phyloP scores from a whole-genome alignment of 2,888 invertebrate genomes.

The Microctonus hyperodae region DNA sequence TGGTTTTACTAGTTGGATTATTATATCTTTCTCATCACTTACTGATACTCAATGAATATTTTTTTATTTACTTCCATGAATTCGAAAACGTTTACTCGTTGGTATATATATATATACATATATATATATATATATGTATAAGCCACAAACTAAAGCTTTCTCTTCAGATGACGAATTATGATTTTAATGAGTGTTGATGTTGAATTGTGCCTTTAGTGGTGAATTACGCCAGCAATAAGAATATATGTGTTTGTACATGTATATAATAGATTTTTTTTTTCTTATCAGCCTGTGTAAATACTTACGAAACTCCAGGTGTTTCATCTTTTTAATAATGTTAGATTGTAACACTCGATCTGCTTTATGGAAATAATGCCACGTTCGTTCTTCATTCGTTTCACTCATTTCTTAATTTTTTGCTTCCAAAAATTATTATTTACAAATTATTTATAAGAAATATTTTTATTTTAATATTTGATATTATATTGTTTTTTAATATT shows the following conservation, averaged over 20 bases:
- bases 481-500: too few species aligned
- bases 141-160: background rate
- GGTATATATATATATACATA: too few species aligned
- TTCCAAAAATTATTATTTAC: background rate
- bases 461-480: too few species aligned
- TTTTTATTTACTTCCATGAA: too few species aligned
- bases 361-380: background rate
- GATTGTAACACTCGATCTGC: background rate
- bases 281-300: conserved; percentile 2
- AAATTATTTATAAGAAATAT: too few species aligned
- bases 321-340: background rate
- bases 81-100: too few species aligned
- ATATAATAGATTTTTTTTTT: background rate
- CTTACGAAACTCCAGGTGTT: background rate
- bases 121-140: too few species aligned
- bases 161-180: background rate
- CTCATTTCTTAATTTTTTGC: background rate
- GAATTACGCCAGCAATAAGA: background rate
- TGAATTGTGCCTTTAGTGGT: background rate
- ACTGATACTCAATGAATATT: too few species aligned
- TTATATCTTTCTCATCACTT: too few species aligned
- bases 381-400: background rate
- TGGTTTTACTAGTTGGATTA: too few species aligned
- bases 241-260: background rate
- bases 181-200: background rate